Conservation (phyloP, 2,113 vertebrate genomes). For the Hippopotamus amphibius region DNA sequence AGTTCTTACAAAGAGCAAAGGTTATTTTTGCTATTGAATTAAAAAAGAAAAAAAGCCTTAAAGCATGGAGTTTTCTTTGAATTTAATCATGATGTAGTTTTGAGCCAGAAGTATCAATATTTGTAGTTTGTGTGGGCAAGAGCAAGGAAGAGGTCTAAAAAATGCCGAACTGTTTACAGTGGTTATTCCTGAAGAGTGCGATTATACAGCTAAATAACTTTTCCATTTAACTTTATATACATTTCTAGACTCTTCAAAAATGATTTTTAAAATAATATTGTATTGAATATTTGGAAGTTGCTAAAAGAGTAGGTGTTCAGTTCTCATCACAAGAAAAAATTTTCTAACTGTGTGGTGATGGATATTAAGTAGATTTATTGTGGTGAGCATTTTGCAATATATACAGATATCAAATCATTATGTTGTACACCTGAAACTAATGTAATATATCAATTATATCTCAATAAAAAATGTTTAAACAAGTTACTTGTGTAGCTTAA, state of each 20-base stretch:
- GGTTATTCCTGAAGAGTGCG: neutral
- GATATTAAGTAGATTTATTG: neutral
- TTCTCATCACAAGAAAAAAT: neutral
- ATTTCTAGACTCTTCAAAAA: slow-evolving; percentile 25
- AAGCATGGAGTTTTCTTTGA: slow-evolving; percentile 11
- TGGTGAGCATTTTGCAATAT: neutral
- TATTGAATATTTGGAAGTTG: neutral
- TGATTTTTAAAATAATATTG: neutral
- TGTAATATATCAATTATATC: neutral
- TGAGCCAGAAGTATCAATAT: neutral
- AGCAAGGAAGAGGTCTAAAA: neutral
- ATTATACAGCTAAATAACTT: neutral
- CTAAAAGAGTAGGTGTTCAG: neutral
- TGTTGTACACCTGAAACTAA: neutral
- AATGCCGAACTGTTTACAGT: neutral
- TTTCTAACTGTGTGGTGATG: neutral
- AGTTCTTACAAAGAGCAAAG: neutral
- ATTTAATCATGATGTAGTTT: slow-evolving; percentile 24
- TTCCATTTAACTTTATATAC: neutral
- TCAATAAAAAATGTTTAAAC: slow-evolving; percentile 13
- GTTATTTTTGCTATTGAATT: slow-evolving; percentile 16
- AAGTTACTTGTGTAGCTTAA: neutral
- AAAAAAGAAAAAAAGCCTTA: neutral
- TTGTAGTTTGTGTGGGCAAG: slow-evolving; percentile 8
- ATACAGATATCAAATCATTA: neutral